phyloP scores from a whole-genome alignment of 2,797 vertebrate species.

The Sebastes melanostomus region DNA sequence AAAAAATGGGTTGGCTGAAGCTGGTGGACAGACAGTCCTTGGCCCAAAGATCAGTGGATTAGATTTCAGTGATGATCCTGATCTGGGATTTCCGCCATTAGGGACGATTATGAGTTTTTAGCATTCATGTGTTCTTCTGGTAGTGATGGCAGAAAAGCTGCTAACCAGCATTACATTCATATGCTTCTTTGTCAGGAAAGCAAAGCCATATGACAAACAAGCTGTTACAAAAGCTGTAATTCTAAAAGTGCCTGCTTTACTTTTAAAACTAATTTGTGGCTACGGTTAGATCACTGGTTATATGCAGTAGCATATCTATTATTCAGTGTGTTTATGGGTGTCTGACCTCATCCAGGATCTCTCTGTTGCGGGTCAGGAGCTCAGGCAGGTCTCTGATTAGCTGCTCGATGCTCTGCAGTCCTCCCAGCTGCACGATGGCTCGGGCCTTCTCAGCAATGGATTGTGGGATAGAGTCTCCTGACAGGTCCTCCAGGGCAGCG shows the following conservation, averaged over 20 bases:
- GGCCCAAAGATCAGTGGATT: conserved; percentile 71
- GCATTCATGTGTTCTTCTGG: conserved; percentile 37
- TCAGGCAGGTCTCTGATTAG: conserved; percentile 95
- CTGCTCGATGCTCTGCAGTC: conserved; percentile 94
- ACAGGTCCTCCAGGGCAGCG: conserved; percentile 96
- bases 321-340: background rate
- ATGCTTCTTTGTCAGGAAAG: conserved; percentile 37
- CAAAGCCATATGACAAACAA: conserved; percentile 38
- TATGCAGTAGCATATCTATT: background rate
- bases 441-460: conserved; percentile 95
- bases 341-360: conserved; percentile 94
- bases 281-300: background rate
- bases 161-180: conserved; percentile 32
- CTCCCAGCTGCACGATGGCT: conserved; percentile 90
- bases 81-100: conserved; percentile 69
- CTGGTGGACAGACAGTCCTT: conserved; percentile 59
- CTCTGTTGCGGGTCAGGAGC: conserved; percentile 93
- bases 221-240: conserved; percentile 20
- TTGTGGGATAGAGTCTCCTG: conserved; percentile 94
- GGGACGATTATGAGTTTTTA: conserved; percentile 46
- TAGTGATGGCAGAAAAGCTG: conserved; percentile 9
- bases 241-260: conserved; percentile 22
- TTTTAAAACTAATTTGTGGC: background rate
- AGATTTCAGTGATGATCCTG: conserved; percentile 59
- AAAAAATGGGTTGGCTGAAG: conserved; percentile 57